Evolutionary conservation across 2,888 invertebrate species (phyloP).

Genomic region (Hecatera dysodea): DNA sequence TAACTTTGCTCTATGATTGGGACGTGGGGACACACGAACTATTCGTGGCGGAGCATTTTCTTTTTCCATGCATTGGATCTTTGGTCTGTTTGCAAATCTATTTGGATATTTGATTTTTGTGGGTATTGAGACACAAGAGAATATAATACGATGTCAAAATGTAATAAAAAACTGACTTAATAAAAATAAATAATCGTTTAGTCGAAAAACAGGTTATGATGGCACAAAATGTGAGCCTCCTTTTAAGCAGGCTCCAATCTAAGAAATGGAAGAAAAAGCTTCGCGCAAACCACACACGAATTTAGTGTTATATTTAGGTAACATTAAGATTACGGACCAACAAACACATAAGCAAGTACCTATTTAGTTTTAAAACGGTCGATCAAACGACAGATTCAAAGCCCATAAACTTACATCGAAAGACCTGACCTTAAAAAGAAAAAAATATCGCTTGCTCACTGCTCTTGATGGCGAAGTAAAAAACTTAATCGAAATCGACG

Average conservation of each 20-base stretch:
- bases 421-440: slow-evolving; percentile 41
- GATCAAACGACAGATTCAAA: slow-evolving; percentile 24
- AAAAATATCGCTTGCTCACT: slow-evolving; percentile 46
- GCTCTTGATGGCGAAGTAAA: slow-evolving; percentile 47
- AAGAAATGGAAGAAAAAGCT: not conserved
- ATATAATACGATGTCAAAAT: too few relatives aligned
- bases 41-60: not conserved
- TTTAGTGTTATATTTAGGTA: not conserved
- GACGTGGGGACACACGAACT: not conserved
- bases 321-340: not conserved
- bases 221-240: too few relatives aligned
- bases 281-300: not conserved
- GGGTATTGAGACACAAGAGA: too few relatives aligned
- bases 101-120: too few relatives aligned
- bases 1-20: not conserved
- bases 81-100: too few relatives aligned
- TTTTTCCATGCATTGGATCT: too few relatives aligned
- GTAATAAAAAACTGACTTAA: too few relatives aligned
- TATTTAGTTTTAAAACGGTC: slow-evolving; percentile 18
- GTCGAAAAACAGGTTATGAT: too few relatives aligned
- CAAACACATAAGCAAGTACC: not conserved
- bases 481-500: slow-evolving; percentile 52
- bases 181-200: too few relatives aligned
- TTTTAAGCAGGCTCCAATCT: too few relatives aligned
- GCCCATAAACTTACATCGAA: slow-evolving; percentile 19